Base-by-base conservation (phyloP, 2,888 invertebrate genomes). In the Caenorhabditis virilis region DNA sequence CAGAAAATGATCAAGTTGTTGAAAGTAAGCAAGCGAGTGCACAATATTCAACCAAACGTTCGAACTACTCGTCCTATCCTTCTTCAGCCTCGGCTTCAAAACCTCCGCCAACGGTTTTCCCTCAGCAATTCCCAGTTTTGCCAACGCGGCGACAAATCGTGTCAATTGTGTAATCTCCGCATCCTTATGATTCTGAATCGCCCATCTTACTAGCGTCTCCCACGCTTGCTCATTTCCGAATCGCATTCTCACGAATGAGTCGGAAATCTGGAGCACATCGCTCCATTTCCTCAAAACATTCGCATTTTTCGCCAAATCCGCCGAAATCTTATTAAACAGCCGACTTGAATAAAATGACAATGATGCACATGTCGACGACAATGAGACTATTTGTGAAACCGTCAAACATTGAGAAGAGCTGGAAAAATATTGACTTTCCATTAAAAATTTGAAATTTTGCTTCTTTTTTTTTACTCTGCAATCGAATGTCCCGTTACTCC, bases 21-120 rank as follows among this genome's bases (percentile, higher is more conserved):
- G 47, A 30, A 64, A 64, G 22, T 55, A 64, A 1, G 64, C 64
- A 20, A 64, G 38, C 0, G 64, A 59, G 25, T 59, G 46, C 11
- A 65, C 33, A 6, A 35, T 57, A 30, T 60, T 60, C 13, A 65
- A 52, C 65, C 65, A 65, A 2, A 38, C 33, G 1, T 23, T 25
- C 2, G 57, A 43, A 20, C 22, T 41, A 0, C 13, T 16, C 1
- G 35, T 15, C 41, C 27, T 58, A 15, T 35, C 43, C 20, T 27
- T 27, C 7, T 39, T 20, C 16, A 63, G 20, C 18, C 20, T 33
- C 3, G 53, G 38, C 16, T 54, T 58, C 27, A 63, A 30, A 13
- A 35, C 15, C 5, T 53, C 36, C 13, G 58, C 63, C 43, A 58
- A 27, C 9, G 53, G 54, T 42, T 54, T 58, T 41, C 54, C 63